phyloP scores from a whole-genome alignment of 1,140 invertebrate species.

The Drosophila baimaii region DNA sequence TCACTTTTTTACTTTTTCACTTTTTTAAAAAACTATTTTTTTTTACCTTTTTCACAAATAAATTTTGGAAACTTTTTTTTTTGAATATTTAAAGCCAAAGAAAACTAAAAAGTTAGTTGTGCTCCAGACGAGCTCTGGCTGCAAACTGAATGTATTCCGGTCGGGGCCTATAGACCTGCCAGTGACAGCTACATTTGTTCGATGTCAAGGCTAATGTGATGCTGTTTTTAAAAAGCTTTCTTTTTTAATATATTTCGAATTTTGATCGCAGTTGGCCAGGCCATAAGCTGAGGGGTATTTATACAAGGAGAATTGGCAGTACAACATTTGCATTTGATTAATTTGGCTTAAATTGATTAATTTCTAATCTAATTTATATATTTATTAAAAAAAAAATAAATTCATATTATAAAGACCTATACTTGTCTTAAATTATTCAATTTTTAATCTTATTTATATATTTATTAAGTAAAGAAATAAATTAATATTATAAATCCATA shows the following conservation, averaged over 20 bases:
- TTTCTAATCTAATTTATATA: too few species aligned
- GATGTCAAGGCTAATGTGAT: conserved; percentile 2
- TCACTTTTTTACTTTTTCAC: neutral
- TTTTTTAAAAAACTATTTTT: neutral
- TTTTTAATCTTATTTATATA: too few species aligned
- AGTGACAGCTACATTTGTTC: neutral
- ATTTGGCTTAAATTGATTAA: too few species aligned
- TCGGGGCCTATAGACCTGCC: neutral
- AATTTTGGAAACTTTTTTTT: conserved; percentile 14
- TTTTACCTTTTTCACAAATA: conserved; percentile 12
- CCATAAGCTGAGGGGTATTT: too few species aligned
- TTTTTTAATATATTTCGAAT: neutral
- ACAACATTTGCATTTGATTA: too few species aligned
- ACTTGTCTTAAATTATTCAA: too few species aligned
- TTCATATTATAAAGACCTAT: too few species aligned
- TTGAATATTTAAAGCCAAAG: neutral
- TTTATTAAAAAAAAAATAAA: too few species aligned
- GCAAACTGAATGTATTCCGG: conserved; percentile 12
- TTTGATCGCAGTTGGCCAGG: neutral
- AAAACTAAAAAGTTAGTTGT: neutral
- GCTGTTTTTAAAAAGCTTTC: neutral
- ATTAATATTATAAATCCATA: too few species aligned
- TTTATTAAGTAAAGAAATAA: too few species aligned
- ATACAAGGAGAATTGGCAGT: too few species aligned
- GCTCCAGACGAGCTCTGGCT: conserved; percentile 30